Base-by-base conservation (phyloP, 2,797 vertebrate genomes). In the Sandelia bainsii region DNA sequence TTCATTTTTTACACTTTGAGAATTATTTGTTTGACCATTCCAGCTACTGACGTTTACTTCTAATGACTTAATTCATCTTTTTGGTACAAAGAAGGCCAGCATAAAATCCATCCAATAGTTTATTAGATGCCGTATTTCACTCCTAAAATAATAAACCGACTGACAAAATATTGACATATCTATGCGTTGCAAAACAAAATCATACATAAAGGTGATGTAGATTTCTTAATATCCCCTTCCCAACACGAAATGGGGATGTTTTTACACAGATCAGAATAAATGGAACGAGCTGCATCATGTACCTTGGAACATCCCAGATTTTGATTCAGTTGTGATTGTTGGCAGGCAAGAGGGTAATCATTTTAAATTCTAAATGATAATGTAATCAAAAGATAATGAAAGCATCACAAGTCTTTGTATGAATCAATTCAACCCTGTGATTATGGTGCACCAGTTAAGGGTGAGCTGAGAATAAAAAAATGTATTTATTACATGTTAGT, bases 361-460 rank as follows among this genome's bases (percentile, higher is more conserved):
- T 54, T 82, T 81, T 76, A 63, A 80, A 57, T 74, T 87, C 73
- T 79, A 86, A 87, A 89, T 89, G 84, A 77, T 87, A 91, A 90
- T 88, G 77, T 75, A 92, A 91, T 90, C 86, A 84, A 81, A 84
- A 77, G 76, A 80, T 88, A 87, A 91, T 90, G 61, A 86, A 77
- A 62, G 81, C 69, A 85, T 77, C 67, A 62, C 44, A 70, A 63
- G 67, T 56, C 72, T 87, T 54, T 58, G 59, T 74, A 69, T 60
- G 61, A 85, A 69, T 74, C 58, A 75, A 71, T 79, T 68, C 49
- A 79, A 46, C 72, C 54, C 27, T 40, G 39, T 58, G 34, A 62
- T 75, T 62, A 59, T 9, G 53, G 53, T 22, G 76, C 63, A 46
- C 17, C 22, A 34, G 61, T 77, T 83, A 68, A 79, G 69, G 62